Evolutionary conservation across 2,113 vertebrate genomes (phyloP).

Genomic region (Macrotis lagotis): DNA sequence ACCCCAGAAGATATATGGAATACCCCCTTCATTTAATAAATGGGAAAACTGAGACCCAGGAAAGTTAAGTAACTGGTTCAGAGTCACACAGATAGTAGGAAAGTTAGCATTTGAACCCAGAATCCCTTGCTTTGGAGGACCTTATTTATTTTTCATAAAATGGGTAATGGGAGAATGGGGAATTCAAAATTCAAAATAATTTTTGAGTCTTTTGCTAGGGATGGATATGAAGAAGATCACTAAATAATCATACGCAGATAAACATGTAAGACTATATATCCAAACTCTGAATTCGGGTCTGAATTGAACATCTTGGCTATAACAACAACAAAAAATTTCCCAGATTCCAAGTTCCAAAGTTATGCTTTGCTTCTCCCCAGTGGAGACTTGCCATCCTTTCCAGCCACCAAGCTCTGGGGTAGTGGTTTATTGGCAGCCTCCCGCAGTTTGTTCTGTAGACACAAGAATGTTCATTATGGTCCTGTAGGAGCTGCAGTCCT

Average conservation of each 20-base stretch:
- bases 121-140: too few species aligned
- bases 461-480: background rate
- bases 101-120: background rate
- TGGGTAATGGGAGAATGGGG: background rate
- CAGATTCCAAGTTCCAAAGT: background rate
- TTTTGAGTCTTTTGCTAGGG: background rate
- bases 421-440: background rate
- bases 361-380: background rate
- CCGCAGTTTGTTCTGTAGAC: background rate
- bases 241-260: background rate
- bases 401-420: background rate
- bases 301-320: background rate
- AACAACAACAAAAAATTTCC: background rate
- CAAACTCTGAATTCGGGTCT: background rate
- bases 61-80: background rate
- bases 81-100: background rate
- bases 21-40: background rate
- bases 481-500: background rate
- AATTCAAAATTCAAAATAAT: background rate
- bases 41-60: constrained; percentile 14
- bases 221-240: background rate
- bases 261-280: background rate
- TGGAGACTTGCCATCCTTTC: background rate
- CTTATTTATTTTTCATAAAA: background rate
- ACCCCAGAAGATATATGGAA: background rate